Base-by-base conservation (phyloP, 2,113 vertebrate species). In the Grus americana region DNA sequence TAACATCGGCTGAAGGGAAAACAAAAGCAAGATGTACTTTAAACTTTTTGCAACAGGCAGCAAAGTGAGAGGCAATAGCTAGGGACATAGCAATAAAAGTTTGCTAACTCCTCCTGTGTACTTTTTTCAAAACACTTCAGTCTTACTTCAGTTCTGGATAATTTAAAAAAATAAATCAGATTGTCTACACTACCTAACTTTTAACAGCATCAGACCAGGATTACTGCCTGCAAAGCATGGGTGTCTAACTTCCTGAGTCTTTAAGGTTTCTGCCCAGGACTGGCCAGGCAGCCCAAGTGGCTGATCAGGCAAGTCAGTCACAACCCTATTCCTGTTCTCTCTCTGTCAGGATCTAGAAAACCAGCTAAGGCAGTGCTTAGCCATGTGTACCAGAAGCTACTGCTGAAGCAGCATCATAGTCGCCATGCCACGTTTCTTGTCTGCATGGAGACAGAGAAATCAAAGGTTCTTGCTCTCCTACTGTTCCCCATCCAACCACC, bases 401-500 rank as follows among this genome's bases (percentile, higher is more conserved):
- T 65, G n/a, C 22, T 62, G 20, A 40, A 62, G 13, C 17, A 72
- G 16, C n/a, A 71, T 6, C 14, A 19, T 16, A 14, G 7, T 22
- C 26, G 61, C 14, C 3, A 5, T 40, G 21, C 3, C 26, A 22
- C 8, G 6, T 63, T 92, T 75, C 12, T 24, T 47, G 4, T 85
- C 85, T 38, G 3, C 15, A 38, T 65, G 30, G 15, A 85, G 18
- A 46, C 11, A 46, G 12, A 46, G 12, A 66, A 73, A 76, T 73
- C 29, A 52, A 65, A 57, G 5, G 2, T 47, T 57, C 34, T 78
- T 82, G 5, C 8, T 79, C 6, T 58, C 55, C 83, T 19, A 27
- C 8, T 0, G 0, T 50, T 79, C 7, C 8, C 10, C 5, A 29
- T 58, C 24, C 26, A 85, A 4, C 5, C 1, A 3, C 6, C 3